Percentiles rank a stretch among this genome's conserved stretches.
These are phyloP conservation scores for Halocaridina rubra DNA, from an alignment of 2,888 invertebrate species.

Conservation along the genomic window DNA sequence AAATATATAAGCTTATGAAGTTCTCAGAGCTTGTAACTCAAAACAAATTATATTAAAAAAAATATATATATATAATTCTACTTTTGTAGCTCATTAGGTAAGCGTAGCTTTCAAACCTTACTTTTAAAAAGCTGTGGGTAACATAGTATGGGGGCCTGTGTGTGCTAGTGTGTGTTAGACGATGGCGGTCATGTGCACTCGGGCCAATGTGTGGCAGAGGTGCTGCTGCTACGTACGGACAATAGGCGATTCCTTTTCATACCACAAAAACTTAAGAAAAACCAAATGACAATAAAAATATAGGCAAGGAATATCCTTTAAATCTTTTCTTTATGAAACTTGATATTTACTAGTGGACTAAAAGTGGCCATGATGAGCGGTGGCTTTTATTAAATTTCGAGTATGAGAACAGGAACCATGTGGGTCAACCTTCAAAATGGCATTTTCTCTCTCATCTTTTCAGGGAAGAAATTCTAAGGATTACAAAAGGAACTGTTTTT, in stretches of 20 bases:
- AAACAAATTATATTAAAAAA: too few relatives aligned
- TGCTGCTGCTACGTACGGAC: conserved; percentile 59
- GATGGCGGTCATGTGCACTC: conserved; percentile 54
- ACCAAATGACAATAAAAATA: conserved; percentile 34
- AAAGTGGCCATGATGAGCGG: too few relatives aligned
- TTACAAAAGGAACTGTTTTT: conserved; percentile 57
- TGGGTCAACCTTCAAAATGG: conserved; percentile 58
- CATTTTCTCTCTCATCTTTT: conserved; percentile 60
- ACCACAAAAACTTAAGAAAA: conserved; percentile 57
- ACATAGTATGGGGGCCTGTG: conserved; percentile 54
- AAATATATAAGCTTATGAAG: too few relatives aligned
- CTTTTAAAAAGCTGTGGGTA: conserved; percentile 43
- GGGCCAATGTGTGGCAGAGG: conserved; percentile 57
- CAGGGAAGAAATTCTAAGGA: conserved; percentile 50
- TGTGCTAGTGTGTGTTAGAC: conserved; percentile 55
- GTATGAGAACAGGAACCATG: conserved; percentile 47
- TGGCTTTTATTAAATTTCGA: conserved; percentile 56
- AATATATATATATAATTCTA: too few relatives aligned
- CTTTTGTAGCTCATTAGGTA: conserved; percentile 32
- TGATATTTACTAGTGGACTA: too few relatives aligned
- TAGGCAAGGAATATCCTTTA: conserved; percentile 17
- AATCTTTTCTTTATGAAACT: too few relatives aligned
- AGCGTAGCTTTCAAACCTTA: conserved; percentile 44
- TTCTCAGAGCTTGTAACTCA: conserved; percentile 30
- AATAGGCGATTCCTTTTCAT: conserved; percentile 31